Evolutionary conservation across 1,140 invertebrate genomes (phyloP), one percentile per base, ranked within the genome.

Genomic region (Ruditapes philippinarum): DNA sequence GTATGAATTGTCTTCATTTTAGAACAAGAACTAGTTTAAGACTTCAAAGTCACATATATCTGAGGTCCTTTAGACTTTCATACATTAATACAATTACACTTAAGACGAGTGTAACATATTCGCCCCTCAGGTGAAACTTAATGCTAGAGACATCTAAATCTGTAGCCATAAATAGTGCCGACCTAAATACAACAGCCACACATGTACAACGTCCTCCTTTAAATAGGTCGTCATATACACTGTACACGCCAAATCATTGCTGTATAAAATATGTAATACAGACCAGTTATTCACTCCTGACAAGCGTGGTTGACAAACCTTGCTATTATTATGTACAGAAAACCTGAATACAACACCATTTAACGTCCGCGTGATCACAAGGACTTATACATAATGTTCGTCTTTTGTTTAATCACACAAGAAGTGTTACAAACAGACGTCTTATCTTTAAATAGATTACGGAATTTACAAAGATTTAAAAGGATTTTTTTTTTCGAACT

Each of bases 401-500:
- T 62, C 57, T 62, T 62, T 62, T 62, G 57, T 62, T 62, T 62
- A 62, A 62, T 62, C 28, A 28, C 12, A 62, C 57, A 62, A 62
- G 57, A 28, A n/a, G 57, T 62, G 9, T n/a, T 62, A 62, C 19
- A 62, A 62, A 28, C 57, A 28, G 57, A 5, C 57, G n/a, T 62
- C 7, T 62, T 62, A 62, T 62, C 57, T 62, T 25, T 28, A 62
- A 62, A 62, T 62, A 62, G 57, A 62, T 62, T 62, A 28, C 1
- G 57, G 57, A 54, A 62, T 28, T 62, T 62, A 62, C 57, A 62
- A 62, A 62, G n/a, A 7, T 62, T 45, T 45, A 45, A 45, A 45
- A 7, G 5, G 5, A 7, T 5, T 45, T 5, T 45, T 5, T 45
- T 5, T 45, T 45, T n/a, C n/a, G n/a, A n/a, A n/a, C n/a, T n/a